Conservation (phyloP, 2,888 invertebrate species). For the Biston betularia region DNA sequence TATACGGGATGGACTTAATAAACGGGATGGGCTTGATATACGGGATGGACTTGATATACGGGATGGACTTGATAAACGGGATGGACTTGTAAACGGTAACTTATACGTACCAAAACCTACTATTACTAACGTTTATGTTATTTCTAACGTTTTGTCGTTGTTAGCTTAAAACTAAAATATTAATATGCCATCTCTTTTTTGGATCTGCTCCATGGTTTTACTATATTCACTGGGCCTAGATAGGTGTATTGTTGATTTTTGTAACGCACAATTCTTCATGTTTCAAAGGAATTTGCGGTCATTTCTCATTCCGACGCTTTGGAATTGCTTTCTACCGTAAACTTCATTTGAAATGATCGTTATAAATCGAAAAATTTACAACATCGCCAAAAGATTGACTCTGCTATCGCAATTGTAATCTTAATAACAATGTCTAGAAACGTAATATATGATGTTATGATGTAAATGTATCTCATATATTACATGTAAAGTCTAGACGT, state of each 20-base stretch:
- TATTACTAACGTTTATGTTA: no score
- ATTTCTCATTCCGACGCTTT: conserved; percentile 6
- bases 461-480: not conserved
- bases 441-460: no score
- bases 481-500: not conserved
- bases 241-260: conserved; percentile 25
- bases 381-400: not conserved
- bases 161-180: not conserved
- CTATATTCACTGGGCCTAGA: conserved; percentile 4
- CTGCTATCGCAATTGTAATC: not conserved
- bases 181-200: not conserved
- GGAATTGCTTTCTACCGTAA: conserved; percentile 4
- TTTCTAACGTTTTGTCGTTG: no score
- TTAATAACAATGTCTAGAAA: not conserved
- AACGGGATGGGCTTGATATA: no score
- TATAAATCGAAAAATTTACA: conserved; percentile 1
- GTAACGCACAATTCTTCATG: conserved; percentile 10
- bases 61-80: no score
- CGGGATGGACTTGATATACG: no score
- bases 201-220: not conserved
- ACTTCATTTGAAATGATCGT: not conserved
- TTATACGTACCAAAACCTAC: no score
- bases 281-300: conserved; percentile 14
- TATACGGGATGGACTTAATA: no score
- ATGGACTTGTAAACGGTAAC: no score